phyloP scores from a whole-genome alignment of 2,113 vertebrate genomes.

The Alosa alosa region DNA sequence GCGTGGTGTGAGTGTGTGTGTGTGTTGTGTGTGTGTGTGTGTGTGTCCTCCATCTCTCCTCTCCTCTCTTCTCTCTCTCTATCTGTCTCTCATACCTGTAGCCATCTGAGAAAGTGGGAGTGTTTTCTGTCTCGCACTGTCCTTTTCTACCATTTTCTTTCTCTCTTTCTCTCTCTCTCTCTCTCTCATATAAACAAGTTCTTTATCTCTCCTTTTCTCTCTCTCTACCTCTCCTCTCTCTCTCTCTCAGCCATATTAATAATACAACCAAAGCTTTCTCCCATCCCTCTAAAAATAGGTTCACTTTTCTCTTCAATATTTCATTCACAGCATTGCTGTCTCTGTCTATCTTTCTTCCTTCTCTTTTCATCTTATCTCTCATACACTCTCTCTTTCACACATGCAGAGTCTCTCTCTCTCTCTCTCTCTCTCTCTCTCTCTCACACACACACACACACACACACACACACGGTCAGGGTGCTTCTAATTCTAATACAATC shows the following conservation, averaged over 20 bases:
- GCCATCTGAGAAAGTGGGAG: no score
- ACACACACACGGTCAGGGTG: no score
- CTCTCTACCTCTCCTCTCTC: background rate
- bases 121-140: no score
- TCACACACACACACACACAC: no score
- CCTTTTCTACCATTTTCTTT: background rate
- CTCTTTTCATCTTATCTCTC: background rate
- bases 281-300: background rate
- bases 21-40: no score
- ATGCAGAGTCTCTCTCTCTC: background rate
- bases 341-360: background rate
- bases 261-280: background rate
- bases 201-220: no score
- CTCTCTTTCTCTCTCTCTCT: background rate
- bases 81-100: no score
- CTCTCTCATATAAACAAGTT: background rate
- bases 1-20: no score
- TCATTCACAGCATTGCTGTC: background rate
- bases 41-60: background rate
- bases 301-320: background rate
- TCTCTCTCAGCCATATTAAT: background rate
- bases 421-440: background rate
- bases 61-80: background rate
- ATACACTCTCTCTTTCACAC: background rate
- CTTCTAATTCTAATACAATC: no score